phyloP scores from a whole-genome alignment of 2,113 vertebrate genomes.

The Heptranchias perlo region DNA sequence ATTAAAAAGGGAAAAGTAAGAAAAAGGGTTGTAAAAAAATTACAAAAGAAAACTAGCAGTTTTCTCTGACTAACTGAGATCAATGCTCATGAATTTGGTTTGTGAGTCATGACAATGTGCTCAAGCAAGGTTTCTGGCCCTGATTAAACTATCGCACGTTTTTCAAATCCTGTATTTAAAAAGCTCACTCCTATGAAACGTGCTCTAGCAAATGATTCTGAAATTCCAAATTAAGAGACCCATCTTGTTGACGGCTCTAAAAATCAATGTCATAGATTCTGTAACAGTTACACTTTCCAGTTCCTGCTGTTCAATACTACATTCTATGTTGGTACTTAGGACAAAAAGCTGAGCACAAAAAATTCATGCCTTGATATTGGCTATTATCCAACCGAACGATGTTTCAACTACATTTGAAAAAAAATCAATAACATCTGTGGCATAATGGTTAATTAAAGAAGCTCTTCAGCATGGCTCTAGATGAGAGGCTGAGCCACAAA shows the following conservation, averaged over 20 bases:
- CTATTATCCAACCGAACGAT: constrained; percentile 90
- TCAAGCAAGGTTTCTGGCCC: constrained; percentile 28
- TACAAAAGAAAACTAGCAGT: background rate
- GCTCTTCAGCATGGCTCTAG: constrained; percentile 92
- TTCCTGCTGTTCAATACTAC: background rate
- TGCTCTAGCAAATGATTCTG: constrained; percentile 16
- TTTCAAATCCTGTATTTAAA: constrained; percentile 31
- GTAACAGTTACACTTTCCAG: constrained; percentile 29
- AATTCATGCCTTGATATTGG: constrained; percentile 81
- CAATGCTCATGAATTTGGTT: constrained; percentile 32
- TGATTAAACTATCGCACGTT: constrained; percentile 26
- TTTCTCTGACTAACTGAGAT: background rate
- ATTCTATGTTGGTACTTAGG: constrained; percentile 17
- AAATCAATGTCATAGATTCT: constrained; percentile 36
- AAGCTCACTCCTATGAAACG: constrained; percentile 21
- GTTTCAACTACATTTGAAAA: constrained; percentile 80
- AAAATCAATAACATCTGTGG: constrained; percentile 99
- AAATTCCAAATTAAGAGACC: constrained; percentile 34
- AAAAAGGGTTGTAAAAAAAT: background rate
- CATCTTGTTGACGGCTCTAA: constrained; percentile 29
- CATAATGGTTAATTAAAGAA: constrained; percentile 99
- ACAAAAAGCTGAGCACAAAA: constrained; percentile 50
- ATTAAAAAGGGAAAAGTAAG: background rate
- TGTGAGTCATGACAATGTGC: constrained; percentile 26
- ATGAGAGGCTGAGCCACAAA: constrained; percentile 93